phyloP scores from a whole-genome alignment of 2,888 invertebrate species.

The Leistus spinibarbis region DNA sequence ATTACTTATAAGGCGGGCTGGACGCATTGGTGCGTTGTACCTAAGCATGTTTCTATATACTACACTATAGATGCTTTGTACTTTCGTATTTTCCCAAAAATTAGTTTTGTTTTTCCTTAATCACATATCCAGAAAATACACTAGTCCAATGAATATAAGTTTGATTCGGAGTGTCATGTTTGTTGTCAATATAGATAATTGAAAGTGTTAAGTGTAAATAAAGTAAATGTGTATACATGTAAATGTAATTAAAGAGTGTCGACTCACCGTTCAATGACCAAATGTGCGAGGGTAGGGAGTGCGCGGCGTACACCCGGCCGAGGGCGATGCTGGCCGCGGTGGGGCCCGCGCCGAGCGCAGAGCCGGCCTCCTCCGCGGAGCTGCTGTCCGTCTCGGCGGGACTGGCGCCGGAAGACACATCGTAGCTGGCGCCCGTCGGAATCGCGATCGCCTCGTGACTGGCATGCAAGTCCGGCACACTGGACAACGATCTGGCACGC shows the following conservation, averaged over 20 bases:
- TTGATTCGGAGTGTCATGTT: neutral
- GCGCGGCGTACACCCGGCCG: conserved; percentile 84
- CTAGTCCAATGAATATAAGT: too few relatives aligned
- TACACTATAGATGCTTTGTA: too few relatives aligned
- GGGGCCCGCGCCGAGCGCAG: conserved; percentile 55
- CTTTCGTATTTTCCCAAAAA: too few relatives aligned
- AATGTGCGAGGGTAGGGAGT: conserved; percentile 89
- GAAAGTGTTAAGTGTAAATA: neutral
- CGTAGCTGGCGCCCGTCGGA: conserved; percentile 67
- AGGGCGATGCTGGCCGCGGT: conserved; percentile 64
- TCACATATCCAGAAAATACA: too few relatives aligned
- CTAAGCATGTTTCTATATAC: too few relatives aligned
- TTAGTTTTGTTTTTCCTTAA: too few relatives aligned
- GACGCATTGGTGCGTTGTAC: too few relatives aligned
- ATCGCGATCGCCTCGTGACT: conserved; percentile 65
- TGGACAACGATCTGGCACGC: conserved; percentile 81
- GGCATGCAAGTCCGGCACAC: conserved; percentile 75
- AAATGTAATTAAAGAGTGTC: neutral
- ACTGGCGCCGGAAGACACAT: conserved; percentile 68
- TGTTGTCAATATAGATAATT: neutral
- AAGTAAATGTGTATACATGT: too few relatives aligned
- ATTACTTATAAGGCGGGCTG: too few relatives aligned
- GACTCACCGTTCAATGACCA: conserved; percentile 88
- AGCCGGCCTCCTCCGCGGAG: conserved; percentile 69
- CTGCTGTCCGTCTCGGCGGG: conserved; percentile 69